Conservation (phyloP, 2,113 vertebrate genomes). For the Picathartes gymnocephalus region DNA sequence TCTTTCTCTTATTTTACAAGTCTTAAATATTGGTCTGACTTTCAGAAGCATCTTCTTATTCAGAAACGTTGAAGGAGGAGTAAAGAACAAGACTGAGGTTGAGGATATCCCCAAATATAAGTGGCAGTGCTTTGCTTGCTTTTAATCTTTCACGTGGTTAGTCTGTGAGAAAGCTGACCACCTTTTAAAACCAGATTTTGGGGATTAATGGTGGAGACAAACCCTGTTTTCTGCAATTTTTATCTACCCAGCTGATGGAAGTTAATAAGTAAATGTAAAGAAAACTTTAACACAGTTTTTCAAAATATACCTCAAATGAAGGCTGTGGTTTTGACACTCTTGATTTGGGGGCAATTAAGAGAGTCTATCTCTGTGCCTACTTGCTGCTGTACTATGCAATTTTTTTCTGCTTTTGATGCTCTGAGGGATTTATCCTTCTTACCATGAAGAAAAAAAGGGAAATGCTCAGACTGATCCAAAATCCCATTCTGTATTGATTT, state of each 20-base stretch:
- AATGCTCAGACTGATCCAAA: background rate
- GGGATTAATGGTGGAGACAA: background rate
- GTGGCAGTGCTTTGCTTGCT: background rate
- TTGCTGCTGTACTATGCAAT: background rate
- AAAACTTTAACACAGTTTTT: background rate
- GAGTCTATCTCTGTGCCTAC: background rate
- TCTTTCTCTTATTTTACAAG: background rate
- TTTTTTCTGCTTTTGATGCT: background rate
- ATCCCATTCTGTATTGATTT: background rate
- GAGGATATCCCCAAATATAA: background rate
- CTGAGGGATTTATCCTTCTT: background rate
- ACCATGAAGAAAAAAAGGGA: background rate
- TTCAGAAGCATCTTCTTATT: background rate
- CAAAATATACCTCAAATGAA: conserved; percentile 10
- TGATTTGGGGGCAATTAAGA: background rate
- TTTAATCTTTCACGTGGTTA: background rate
- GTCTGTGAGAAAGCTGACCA: background rate
- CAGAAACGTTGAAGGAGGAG: background rate
- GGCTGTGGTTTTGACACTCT: background rate
- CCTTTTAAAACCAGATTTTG: background rate
- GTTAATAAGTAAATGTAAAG: background rate
- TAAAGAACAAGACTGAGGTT: background rate
- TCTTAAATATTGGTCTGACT: background rate
- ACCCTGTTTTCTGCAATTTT: background rate
- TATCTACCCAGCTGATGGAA: background rate